Base-by-base conservation (phyloP, 2,888 invertebrate genomes). In the Dioctria rufipes region DNA sequence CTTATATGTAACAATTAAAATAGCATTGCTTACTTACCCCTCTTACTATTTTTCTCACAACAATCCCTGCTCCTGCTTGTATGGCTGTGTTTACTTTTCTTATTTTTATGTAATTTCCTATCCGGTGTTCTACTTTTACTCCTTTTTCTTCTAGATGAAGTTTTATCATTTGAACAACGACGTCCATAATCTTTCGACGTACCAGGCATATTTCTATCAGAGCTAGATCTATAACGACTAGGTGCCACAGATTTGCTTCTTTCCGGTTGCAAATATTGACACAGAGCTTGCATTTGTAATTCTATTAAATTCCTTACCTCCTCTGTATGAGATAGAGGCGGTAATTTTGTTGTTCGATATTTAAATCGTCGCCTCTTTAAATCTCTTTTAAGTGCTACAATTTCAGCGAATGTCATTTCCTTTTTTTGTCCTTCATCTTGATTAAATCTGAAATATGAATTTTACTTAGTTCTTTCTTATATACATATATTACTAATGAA, bases 201-300 rank as follows among this genome's bases (percentile, higher is more conserved):
- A 3, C 73, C n/a, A 8, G 40, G 42, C n/a, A 5, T 25, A n/a
- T 73, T 40, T 25, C 13, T 42, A 42, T 11, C 9, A 13, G 37
- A 4, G 5, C 3, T 8, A 25, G 46, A 3, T 43, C 3, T 43
- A 46, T 25, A 46, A n/a, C 9, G 0, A 1, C 25, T 13, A 13
- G 5, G 3, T 25, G 25, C 25, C 25, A 25, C 25, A 25, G 25
- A 25, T 37, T 25, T n/a, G 8, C 25, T 9, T 25, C 60, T 75
- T n/a, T 77, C 61, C 37, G 61, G 61, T 2, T 69, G 58, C 3
- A 84, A 58, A 81, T 85, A 86, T 69, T 86, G 84, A n/a, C 81
- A 75, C 11, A 89, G 69, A 3, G 88, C 87, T 78, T 86, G 84
- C 89, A 89, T 89, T 84, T 89, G 89, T 9, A 88, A 81, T 3